phyloP scores from a whole-genome alignment of 2,113 vertebrate genomes.

The Prietella phreatophila region DNA sequence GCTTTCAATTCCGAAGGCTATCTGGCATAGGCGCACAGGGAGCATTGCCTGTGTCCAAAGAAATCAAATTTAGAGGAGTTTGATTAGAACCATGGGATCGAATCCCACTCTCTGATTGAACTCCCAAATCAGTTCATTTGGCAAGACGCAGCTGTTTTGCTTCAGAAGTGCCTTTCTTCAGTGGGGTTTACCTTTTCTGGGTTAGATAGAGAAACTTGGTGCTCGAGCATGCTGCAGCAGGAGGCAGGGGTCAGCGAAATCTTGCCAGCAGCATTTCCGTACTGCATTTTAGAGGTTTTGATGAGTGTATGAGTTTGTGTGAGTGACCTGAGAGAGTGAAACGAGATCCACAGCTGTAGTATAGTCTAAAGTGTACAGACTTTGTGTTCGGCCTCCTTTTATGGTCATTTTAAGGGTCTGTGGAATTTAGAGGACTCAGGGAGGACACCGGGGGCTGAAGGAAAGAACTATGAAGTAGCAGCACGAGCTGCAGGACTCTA shows the following conservation, averaged over 20 bases:
- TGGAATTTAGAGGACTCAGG: conserved; percentile 51
- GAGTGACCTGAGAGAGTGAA: neutral
- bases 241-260: conserved; percentile 49
- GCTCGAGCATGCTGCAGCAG: conserved; percentile 54
- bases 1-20: conserved; percentile 57
- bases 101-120: conserved; percentile 64
- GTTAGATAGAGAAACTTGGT: conserved; percentile 59
- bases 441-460: conserved; percentile 41
- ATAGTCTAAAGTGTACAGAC: conserved; percentile 29
- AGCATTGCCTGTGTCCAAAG: conserved; percentile 27
- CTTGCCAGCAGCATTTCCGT: conserved; percentile 46
- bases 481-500: conserved; percentile 41
- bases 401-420: conserved; percentile 43
- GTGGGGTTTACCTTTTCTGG: conserved; percentile 66
- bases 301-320: conserved; percentile 15
- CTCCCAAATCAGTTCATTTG: conserved; percentile 65
- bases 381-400: conserved; percentile 43
- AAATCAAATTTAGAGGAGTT: conserved; percentile 28
- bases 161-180: conserved; percentile 77
- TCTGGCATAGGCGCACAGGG: conserved; percentile 25
- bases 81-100: conserved; percentile 53
- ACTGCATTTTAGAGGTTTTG: conserved; percentile 33
- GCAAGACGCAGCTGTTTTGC: conserved; percentile 70
- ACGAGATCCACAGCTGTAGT: conserved; percentile 20
- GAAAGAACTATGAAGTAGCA: conserved; percentile 37